Evolutionary conservation across 2,888 invertebrate species (phyloP), one percentile per base, ranked within the genome.

Genomic region (Eretmocerus hayati): DNA sequence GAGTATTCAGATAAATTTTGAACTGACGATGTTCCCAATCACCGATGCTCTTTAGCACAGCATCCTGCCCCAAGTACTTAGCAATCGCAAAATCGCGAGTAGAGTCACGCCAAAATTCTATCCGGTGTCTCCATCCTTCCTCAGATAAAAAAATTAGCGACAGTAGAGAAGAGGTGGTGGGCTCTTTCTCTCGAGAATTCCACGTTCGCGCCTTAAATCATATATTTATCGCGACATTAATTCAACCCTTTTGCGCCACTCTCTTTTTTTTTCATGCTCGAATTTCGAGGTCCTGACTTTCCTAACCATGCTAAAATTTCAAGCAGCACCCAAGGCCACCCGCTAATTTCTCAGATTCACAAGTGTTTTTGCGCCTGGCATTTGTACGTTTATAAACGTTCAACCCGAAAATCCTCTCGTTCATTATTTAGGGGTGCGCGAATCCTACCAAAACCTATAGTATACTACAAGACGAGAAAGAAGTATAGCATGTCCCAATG

Each of bases 141-240:
- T 69, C 63, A 70, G 71, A 71, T 71, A 71, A 71, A 71, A 71
- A 26, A 71, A 71, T 71, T 69, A 71, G 71, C 26, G 11, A 68
- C 66, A 55, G 64, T 66, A 66, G 66, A 42, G 43, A 33, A 43
- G 33, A 21, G 32, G 26, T 11, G 26, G n/a, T n/a, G n/a, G n/a
- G n/a, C n/a, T n/a, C n/a, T n/a, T n/a, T n/a, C n/a, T n/a, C n/a
- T n/a, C n/a, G n/a, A n/a, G n/a, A n/a, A n/a, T n/a, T 3, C 18
- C 11, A 67, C 69, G 67, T 66, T 68, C 66, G 64, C 66, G 69
- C 71, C 71, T 70, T 71, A 71, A 71, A 71, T 71, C 71, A 71
- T 71, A 71, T 71, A 71, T 71, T 71, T 71, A 71, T 71, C 71
- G 71, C 69, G 71, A 71, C 71, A 71, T 71, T 71, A 71, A 71